Base-by-base conservation (phyloP, 1,140 invertebrate genomes). In the Temnothorax nylanderi region DNA sequence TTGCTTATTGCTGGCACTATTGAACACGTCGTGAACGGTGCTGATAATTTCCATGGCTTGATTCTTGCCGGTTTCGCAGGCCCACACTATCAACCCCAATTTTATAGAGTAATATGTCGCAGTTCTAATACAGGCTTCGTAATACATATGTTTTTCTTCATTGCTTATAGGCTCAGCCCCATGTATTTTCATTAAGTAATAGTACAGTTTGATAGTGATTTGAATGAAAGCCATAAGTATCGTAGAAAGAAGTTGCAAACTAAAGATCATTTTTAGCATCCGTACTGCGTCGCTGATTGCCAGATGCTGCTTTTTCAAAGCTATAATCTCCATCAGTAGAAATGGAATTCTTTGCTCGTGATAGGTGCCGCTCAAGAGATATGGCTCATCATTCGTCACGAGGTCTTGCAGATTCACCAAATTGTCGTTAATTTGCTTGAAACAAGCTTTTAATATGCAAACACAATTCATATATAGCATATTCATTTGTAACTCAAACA, bases 171-270 rank as follows among this genome's bases (percentile, higher is more conserved):
- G 0, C 2, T n/a, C 10, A 65, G 21, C 51, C 6, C 51, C 81
- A 41, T 74, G 56, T 65, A 71, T 0, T 65, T 44, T 7, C 0
- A 94, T 13, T 72, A 94, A 85, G 49, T 89, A 93, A 86, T 94
- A 95, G 56, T 94, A 95, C 0, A 95, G 60, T 4, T 89, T 93
- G 16, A 95, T 95, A 0, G 93, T 95, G 6, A 93, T 81, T 67
- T 93, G 90, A 0, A 85, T 87, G 56, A 95, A 95, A 0, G 93
- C 94, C 0, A 92, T 76, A 0, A 90, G 87, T 3, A 93, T 86
- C 0, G 90, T 77, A 0, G 90, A 56, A 13, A 92, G 41, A 34
- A 94, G 64, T 21, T 93, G 94, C 0, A 89, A 37, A 21, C 91
- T 75, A 58, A 94, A 95, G 0, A 88, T 88, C 0, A 84, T 41